These are phyloP conservation scores for Litoditis marina DNA, from an alignment of 2,888 invertebrate genomes.

Conservation along the genomic window DNA sequence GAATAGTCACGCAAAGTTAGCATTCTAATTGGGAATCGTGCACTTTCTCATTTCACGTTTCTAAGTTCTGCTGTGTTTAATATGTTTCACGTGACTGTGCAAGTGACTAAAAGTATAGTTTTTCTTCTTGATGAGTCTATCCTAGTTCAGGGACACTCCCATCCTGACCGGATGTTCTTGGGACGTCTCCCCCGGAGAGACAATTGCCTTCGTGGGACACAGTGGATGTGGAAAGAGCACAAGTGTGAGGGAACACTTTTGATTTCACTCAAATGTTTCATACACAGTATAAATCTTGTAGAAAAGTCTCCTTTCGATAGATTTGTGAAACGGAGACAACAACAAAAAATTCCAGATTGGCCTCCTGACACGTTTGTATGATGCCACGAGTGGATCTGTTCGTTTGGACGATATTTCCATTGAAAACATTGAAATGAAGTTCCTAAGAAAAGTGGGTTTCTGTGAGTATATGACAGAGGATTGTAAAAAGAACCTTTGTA, in stretches of 20 bases:
- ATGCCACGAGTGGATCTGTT: slow-evolving; percentile 31
- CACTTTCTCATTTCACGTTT: too few species aligned
- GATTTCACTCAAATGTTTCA: neutral
- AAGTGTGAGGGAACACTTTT: slow-evolving; percentile 19
- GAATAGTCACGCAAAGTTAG: too few species aligned
- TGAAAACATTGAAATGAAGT: slow-evolving; percentile 10
- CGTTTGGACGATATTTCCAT: slow-evolving; percentile 28
- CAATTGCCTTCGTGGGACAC: slow-evolving; percentile 21
- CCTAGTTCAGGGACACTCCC: slow-evolving; percentile 4
- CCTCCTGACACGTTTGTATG: slow-evolving; percentile 36
- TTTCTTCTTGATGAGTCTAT: neutral
- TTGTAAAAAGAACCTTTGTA: neutral
- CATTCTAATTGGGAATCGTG: too few species aligned
- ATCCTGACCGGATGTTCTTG: slow-evolving; percentile 25
- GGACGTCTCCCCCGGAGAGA: slow-evolving; percentile 19
- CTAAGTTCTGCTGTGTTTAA: too few species aligned
- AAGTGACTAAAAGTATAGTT: too few species aligned
- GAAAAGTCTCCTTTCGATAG: too few species aligned
- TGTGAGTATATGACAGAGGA: neutral
- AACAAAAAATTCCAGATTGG: slow-evolving; percentile 25
- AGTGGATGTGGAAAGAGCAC: slow-evolving; percentile 25
- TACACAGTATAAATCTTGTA: too few species aligned
- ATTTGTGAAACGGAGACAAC: too few species aligned
- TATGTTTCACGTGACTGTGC: too few species aligned
- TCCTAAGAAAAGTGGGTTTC: slow-evolving; percentile 5